Evolutionary conservation across 2,888 invertebrate genomes (phyloP).

Genomic region (Brenthis hecate): DNA sequence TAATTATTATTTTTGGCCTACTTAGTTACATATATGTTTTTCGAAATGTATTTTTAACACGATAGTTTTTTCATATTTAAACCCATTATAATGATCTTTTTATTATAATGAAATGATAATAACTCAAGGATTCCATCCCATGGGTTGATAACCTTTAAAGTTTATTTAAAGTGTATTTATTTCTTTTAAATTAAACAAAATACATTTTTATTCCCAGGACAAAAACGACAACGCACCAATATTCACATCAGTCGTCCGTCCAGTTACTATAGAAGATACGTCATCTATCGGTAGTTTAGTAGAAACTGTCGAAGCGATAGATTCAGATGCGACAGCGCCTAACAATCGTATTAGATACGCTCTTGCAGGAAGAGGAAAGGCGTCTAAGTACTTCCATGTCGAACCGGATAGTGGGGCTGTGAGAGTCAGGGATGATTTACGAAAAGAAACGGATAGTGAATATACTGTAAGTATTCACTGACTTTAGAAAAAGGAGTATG

Average conservation of each 20-base stretch:
- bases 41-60: not conserved
- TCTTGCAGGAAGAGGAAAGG: conserved; percentile 90
- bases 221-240: conserved; percentile 94
- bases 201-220: conserved; percentile 78
- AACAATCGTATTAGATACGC: conserved; percentile 91
- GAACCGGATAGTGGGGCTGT: conserved; percentile 92
- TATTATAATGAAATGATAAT: no score
- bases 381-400: conserved; percentile 92
- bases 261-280: conserved; percentile 92
- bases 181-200: not conserved
- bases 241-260: conserved; percentile 91
- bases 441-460: conserved; percentile 93
- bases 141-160: no score
- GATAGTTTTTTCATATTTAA: no score
- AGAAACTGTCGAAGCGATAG: conserved; percentile 89
- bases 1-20: no score
- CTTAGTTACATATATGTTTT: not conserved
- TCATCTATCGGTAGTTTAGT: conserved; percentile 91
- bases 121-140: no score
- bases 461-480: conserved; percentile 85
- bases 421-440: conserved; percentile 90
- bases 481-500: not conserved
- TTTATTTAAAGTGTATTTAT: no score
- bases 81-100: no score
- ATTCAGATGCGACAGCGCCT: conserved; percentile 92